Evolutionary conservation across 2,888 invertebrate genomes (phyloP), one percentile per base, ranked within the genome.

Genomic region (Corbicula japonica): DNA sequence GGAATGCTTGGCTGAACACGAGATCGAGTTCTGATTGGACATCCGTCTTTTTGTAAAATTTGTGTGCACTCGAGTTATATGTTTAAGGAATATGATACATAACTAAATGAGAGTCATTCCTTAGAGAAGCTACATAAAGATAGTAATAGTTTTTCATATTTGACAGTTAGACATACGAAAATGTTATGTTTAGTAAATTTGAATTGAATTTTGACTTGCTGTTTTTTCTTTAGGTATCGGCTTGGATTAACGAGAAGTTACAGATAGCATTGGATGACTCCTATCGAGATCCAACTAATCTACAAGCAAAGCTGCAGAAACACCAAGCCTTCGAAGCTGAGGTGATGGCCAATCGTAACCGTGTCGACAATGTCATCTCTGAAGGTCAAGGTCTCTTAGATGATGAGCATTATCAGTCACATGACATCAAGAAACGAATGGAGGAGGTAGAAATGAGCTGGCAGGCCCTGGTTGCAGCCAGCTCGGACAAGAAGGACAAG

Each of bases 271-370:
- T 95, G 71, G 99, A 99, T 92, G 98, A 98, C 92, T 97, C 96
- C 90, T 99, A 98, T 93, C 95, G 98, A 69, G 99, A 99, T 90
- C 96, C 97, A 0, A 97, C 97, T n/a, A 99, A 99, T 94, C 95
- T 99, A n/a, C 97, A 98, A 92, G 97, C 97, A 89, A 99, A 99
- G 94, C 97, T 98, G 34, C 98, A 99, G 93, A 98, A 98, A 92
- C 99, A 99, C 91, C 95, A 96, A 0, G 98, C 98, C 0, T 99
- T 99, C 93, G 98, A 99, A 92, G 97, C 98, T 0, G 99, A 99
- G 93, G 94, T 99, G 34, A 95, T 96, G 10, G 98, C 98, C 26
- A 99, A 98, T 93, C 96, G 97, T 86, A 96, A 96, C 1, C 95
- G 98, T 48, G 96, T 98, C 0, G 96, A 96, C 76, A 96, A 96